A percentile compares a stretch with the other conserved stretches of the same genome.
These are phyloP conservation scores for Corythornis vintsioides DNA, from an alignment of 2,113 vertebrate genomes.

Conservation along the genomic window DNA sequence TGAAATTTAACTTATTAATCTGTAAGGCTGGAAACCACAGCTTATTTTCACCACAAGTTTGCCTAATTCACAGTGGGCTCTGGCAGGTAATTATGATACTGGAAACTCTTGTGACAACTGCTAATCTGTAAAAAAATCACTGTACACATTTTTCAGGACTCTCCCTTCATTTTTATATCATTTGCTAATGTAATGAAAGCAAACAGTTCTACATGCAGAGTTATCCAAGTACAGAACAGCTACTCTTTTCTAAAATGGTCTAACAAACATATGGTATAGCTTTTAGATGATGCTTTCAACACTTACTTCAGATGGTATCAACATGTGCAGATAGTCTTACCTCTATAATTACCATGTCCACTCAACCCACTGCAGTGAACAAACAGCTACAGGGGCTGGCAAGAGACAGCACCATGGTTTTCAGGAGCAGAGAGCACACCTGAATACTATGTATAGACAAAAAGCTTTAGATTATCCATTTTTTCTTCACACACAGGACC, in stretches of 20 bases:
- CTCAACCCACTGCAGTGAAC: background rate
- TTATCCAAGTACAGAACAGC: background rate
- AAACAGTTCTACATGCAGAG: background rate
- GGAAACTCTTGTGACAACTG: background rate
- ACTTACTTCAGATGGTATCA: conserved; percentile 28
- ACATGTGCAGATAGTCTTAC: background rate
- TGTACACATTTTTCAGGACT: background rate
- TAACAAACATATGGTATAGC: conserved; percentile 11
- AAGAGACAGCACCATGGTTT: background rate
- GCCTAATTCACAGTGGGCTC: background rate
- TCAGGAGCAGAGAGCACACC: background rate
- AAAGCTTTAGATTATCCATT: background rate
- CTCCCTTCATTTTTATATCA: background rate
- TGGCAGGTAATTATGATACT: background rate
- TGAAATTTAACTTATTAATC: background rate
- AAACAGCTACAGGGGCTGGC: background rate
- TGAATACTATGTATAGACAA: background rate
- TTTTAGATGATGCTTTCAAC: conserved; percentile 37
- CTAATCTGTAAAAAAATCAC: background rate
- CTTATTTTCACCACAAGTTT: background rate
- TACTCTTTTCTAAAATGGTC: conserved; percentile 18
- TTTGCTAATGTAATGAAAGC: background rate
- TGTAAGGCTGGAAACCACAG: background rate
- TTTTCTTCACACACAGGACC: background rate
- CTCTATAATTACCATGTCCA: conserved; percentile 44